Evolutionary conservation across 2,113 vertebrate species (phyloP).

Genomic region (Malaclemys terrapin): DNA sequence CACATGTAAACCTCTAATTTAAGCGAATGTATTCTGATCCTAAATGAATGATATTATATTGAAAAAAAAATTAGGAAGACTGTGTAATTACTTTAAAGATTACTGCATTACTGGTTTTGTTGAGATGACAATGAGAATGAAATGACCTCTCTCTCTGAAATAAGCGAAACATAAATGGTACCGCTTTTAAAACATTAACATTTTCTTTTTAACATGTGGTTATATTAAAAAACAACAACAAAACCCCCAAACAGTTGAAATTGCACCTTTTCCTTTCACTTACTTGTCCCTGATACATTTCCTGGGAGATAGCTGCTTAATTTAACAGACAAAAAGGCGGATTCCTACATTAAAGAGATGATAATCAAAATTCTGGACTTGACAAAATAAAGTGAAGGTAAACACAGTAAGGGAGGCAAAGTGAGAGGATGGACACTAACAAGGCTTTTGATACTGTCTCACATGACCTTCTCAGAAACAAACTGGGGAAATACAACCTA

Average conservation of each 20-base stretch:
- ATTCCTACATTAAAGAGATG: too few relatives aligned
- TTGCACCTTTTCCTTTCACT: not conserved
- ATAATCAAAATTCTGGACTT: too few relatives aligned
- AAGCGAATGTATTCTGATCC: conserved; percentile 47
- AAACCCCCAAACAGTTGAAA: not conserved
- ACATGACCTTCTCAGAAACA: too few relatives aligned
- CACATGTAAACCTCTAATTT: conserved; percentile 75
- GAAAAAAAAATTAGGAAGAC: conserved; percentile 16
- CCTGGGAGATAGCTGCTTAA: not conserved
- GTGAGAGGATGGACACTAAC: too few relatives aligned
- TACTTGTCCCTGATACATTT: conserved; percentile 47
- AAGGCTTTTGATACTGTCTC: too few relatives aligned
- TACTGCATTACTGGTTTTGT: conserved; percentile 68
- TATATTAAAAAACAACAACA: not conserved
- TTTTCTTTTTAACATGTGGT: conserved; percentile 13
- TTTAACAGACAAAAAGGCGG: not conserved
- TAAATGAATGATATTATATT: conserved; percentile 68
- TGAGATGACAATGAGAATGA: conserved; percentile 53
- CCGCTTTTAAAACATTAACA: conserved; percentile 31
- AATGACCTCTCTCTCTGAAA: conserved; percentile 54
- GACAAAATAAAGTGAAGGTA: too few relatives aligned
- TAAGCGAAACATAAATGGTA: conserved; percentile 39
- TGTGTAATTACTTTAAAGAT: conserved; percentile 61
- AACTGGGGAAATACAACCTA: too few relatives aligned
- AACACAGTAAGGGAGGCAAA: too few relatives aligned